These are phyloP conservation scores for Epinephelus fuscoguttatus DNA, from an alignment of 2,113 vertebrate species.

Conservation along the genomic window DNA sequence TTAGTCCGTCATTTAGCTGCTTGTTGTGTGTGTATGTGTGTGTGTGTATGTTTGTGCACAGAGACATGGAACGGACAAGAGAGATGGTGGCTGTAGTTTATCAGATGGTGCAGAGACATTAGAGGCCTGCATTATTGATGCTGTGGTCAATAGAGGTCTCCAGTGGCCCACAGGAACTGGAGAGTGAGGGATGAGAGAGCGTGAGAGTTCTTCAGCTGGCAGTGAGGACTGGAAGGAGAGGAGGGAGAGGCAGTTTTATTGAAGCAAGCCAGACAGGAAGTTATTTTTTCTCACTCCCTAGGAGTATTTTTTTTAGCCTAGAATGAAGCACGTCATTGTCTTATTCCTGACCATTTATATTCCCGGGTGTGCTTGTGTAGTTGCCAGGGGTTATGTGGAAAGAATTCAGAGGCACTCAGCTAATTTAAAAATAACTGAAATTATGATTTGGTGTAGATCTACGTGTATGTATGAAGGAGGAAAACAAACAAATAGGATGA, in stretches of 20 bases:
- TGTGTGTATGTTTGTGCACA: slow-evolving; percentile 1
- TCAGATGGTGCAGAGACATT: slow-evolving; percentile 83
- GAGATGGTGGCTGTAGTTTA: slow-evolving; percentile 76
- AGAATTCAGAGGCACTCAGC: too few species aligned
- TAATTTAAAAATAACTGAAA: too few species aligned
- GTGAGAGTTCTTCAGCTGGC: slow-evolving; percentile 50
- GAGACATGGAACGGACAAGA: slow-evolving; percentile 39
- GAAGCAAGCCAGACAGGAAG: slow-evolving; percentile 41
- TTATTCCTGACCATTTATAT: slow-evolving; percentile 4
- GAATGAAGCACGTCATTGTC: background rate
- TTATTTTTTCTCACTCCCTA: background rate
- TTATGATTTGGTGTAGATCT: background rate
- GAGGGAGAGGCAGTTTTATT: slow-evolving; percentile 45
- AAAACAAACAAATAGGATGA: too few species aligned
- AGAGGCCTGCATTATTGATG: slow-evolving; percentile 84
- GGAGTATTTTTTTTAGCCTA: slow-evolving; percentile 1
- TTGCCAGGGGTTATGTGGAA: background rate
- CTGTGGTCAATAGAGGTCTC: slow-evolving; percentile 83
- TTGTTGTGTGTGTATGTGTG: background rate
- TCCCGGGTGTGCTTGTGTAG: background rate
- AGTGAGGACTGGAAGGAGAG: slow-evolving; percentile 29
- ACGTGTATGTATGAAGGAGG: background rate
- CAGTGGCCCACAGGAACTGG: slow-evolving; percentile 74
- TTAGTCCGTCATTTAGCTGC: slow-evolving; percentile 65
- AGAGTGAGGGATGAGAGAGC: slow-evolving; percentile 70